Percentiles rank a stretch among this genome's conserved stretches.
phyloP scores from a whole-genome alignment of 2,797 vertebrate species.

The Acropternis orthonyx region DNA sequence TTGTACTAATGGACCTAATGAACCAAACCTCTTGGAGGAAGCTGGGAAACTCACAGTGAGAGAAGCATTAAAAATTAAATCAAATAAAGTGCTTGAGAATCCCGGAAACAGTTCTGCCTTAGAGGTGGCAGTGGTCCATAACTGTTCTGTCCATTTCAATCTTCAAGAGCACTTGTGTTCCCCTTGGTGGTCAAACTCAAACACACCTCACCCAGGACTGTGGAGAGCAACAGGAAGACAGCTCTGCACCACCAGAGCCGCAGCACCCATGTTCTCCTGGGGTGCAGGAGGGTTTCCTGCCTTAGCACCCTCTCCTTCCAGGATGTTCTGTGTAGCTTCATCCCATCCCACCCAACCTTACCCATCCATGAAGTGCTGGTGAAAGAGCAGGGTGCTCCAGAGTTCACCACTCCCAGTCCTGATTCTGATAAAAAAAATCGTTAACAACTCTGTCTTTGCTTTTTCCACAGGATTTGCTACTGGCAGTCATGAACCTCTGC shows the following conservation, averaged over 20 bases:
- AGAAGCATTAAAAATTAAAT: slow-evolving; percentile 33
- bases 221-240: neutral
- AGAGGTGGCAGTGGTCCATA: no score
- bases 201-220: neutral
- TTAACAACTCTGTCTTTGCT: neutral
- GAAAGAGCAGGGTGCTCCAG: neutral
- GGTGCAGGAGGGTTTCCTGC: neutral
- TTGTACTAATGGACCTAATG: slow-evolving; percentile 57
- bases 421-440: neutral
- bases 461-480: neutral
- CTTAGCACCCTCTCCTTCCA: neutral
- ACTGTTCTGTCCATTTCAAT: neutral
- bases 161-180: neutral
- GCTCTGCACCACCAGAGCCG: neutral
- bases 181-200: neutral
- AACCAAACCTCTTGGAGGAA: slow-evolving; percentile 28
- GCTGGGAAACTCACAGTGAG: neutral
- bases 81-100: neutral
- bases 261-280: fast-evolving
- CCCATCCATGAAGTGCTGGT: neutral
- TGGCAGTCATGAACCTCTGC: neutral
- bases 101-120: neutral
- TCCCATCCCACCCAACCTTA: neutral
- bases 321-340: neutral
- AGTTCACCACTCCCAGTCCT: neutral